Conservation (phyloP, 2,797 vertebrate species). For the Pogonophryne albipinna region DNA sequence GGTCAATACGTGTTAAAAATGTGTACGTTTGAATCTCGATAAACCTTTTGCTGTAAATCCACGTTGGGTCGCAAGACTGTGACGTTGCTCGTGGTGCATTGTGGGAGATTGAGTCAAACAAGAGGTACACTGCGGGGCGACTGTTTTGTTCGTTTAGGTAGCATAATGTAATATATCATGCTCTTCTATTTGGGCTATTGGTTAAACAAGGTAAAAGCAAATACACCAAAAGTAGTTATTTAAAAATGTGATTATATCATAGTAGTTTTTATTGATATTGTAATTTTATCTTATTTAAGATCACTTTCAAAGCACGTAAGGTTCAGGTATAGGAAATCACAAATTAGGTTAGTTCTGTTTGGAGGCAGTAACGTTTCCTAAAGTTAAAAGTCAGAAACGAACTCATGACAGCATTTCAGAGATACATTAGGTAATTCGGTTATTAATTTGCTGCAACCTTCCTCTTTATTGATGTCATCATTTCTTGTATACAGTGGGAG, state of each 20-base stretch:
- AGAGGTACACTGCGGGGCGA: neutral
- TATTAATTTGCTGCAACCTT: slow-evolving; percentile 3
- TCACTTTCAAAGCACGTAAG: neutral
- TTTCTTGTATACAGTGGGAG: slow-evolving; percentile 57
- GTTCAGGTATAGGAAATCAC: neutral
- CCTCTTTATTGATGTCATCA: slow-evolving; percentile 55
- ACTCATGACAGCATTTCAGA: neutral
- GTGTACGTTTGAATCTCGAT: neutral
- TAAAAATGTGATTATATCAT: neutral
- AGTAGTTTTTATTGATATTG: neutral
- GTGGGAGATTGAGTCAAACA: slow-evolving; percentile 64
- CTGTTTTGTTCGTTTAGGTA: too few relatives aligned
- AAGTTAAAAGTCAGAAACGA: neutral
- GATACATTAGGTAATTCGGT: neutral
- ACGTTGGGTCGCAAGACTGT: slow-evolving; percentile 56
- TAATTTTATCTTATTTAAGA: neutral
- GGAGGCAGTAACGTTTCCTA: neutral
- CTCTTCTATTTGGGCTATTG: neutral
- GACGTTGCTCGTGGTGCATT: slow-evolving; percentile 52
- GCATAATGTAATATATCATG: too few relatives aligned
- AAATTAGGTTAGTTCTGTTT: neutral
- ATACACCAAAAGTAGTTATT: too few relatives aligned
- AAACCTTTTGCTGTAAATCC: neutral
- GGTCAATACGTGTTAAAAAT: fast-evolving
- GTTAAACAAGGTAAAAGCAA: too few relatives aligned